These are phyloP conservation scores for Pempheris klunzingeri DNA, from an alignment of 2,797 vertebrate species.

Conservation along the genomic window DNA sequence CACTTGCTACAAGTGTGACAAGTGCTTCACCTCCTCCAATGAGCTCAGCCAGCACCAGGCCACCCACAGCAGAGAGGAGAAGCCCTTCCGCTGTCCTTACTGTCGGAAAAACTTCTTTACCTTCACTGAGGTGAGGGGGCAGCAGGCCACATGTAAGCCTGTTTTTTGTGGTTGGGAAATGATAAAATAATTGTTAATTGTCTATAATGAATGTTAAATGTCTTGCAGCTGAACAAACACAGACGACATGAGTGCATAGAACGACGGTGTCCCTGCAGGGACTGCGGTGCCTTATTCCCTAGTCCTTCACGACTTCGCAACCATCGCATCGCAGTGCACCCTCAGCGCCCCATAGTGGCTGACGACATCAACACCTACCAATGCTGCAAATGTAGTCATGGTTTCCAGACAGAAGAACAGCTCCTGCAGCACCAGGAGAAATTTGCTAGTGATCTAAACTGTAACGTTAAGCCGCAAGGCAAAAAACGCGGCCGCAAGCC, in stretches of 20 bases:
- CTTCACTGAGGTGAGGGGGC: slow-evolving; percentile 81
- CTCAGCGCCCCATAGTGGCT: slow-evolving; percentile 33
- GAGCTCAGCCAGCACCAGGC: slow-evolving; percentile 86
- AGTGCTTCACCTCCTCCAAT: slow-evolving; percentile 85
- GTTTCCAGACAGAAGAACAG: slow-evolving; percentile 81
- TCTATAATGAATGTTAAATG: slow-evolving; percentile 16
- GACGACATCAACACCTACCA: slow-evolving; percentile 75
- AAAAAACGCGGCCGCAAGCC: slow-evolving; percentile 79
- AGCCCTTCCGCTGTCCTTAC: slow-evolving; percentile 82
- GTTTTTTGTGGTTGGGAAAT: slow-evolving; percentile 2
- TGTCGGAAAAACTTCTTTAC: slow-evolving; percentile 82
- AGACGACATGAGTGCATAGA: slow-evolving; percentile 82
- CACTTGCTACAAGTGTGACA: slow-evolving; percentile 88
- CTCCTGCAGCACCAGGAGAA: slow-evolving; percentile 84
- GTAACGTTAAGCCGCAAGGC: slow-evolving; percentile 61
- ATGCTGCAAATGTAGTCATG: slow-evolving; percentile 81
- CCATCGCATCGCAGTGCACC: slow-evolving; percentile 83
- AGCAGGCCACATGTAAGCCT: neutral
- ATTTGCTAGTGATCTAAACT: slow-evolving; percentile 73
- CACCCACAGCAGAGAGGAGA: slow-evolving; percentile 83
- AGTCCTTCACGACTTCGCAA: slow-evolving; percentile 80
- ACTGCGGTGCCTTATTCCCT: slow-evolving; percentile 83
- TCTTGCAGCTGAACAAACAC: slow-evolving; percentile 84
- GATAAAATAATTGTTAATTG: neutral
- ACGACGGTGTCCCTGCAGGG: slow-evolving; percentile 80